These are phyloP conservation scores for Onychostruthus taczanowskii DNA, from an alignment of 2,113 vertebrate species.

Conservation along the genomic window DNA sequence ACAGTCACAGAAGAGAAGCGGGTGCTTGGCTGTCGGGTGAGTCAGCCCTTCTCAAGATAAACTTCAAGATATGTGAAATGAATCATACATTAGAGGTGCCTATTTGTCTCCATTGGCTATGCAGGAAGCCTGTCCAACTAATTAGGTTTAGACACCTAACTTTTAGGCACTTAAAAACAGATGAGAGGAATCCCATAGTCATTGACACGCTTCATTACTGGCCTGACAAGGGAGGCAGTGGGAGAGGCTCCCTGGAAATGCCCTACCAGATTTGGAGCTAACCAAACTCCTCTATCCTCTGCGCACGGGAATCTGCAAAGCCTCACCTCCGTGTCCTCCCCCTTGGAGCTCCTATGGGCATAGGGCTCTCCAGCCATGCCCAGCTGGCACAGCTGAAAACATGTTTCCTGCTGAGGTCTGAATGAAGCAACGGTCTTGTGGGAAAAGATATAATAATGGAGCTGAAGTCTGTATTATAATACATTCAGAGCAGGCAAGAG, in stretches of 20 bases:
- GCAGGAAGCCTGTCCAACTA: not conserved
- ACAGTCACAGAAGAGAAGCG: not conserved
- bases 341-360: not conserved
- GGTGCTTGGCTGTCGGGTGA: not conserved
- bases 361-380: not conserved
- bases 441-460: not conserved
- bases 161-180: not conserved
- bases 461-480: not conserved
- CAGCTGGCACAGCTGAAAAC: conserved; percentile 28
- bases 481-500: not conserved
- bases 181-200: not conserved
- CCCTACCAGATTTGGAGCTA: not conserved
- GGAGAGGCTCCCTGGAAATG: not conserved
- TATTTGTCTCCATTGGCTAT: conserved; percentile 38
- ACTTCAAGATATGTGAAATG: conserved; percentile 17
- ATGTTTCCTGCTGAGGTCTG: not conserved
- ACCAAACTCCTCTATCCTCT: not conserved
- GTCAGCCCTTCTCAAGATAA: conserved; percentile 53
- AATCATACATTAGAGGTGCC: conserved; percentile 12
- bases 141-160: conserved; percentile 18
- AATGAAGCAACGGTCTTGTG: conserved; percentile 33
- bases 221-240: not conserved
- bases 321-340: not conserved
- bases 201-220: accelerated
- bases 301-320: not conserved